phyloP scores from a whole-genome alignment of 2,113 vertebrate species.

The Ramphastos sulfuratus region DNA sequence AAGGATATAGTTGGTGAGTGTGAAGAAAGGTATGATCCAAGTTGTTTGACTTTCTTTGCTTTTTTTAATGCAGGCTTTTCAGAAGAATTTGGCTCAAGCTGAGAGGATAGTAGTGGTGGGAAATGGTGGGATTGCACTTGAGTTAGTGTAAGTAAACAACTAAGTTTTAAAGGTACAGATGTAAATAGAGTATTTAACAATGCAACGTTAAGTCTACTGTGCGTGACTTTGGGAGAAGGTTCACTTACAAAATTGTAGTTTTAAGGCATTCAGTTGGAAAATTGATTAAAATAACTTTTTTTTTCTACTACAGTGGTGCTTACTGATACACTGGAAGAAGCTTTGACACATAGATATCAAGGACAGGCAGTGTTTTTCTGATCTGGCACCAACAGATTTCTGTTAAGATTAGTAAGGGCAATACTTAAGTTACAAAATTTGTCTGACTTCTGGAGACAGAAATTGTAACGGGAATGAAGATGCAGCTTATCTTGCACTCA shows the following conservation, averaged over 20 bases:
- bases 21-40: background rate
- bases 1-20: background rate
- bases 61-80: constrained; percentile 84
- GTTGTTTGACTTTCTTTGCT: background rate
- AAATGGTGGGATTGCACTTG: constrained; percentile 96
- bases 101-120: constrained; percentile 90
- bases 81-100: constrained; percentile 85
- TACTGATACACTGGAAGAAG: background rate
- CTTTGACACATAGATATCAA: background rate
- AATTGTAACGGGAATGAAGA: background rate
- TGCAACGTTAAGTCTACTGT: background rate
- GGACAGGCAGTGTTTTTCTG: background rate
- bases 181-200: background rate
- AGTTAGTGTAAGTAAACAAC: constrained; percentile 88
- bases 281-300: background rate
- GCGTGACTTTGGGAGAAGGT: background rate
- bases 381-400: background rate
- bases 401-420: background rate
- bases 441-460: background rate
- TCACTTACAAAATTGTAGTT: background rate
- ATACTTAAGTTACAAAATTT: background rate
- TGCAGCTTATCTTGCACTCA: background rate
- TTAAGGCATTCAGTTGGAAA: background rate
- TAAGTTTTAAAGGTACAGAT: background rate
- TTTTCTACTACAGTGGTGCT: background rate